Percentiles rank a stretch among this genome's conserved stretches.
phyloP scores from a whole-genome alignment of 2,797 vertebrate species.

The Pantherophis alleghaniensis region DNA sequence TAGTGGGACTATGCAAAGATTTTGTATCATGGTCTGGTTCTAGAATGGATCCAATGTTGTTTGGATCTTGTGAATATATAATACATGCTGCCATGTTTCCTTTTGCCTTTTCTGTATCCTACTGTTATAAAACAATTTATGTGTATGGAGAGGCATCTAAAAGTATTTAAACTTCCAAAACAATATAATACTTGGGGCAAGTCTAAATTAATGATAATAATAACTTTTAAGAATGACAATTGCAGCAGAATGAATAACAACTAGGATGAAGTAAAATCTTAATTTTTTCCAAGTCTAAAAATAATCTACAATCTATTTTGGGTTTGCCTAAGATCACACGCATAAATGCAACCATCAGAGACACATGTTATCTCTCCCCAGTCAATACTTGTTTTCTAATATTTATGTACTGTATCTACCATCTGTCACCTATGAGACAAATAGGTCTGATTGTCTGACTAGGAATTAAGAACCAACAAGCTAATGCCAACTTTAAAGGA shows the following conservation, averaged over 20 bases:
- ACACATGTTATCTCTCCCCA: background rate
- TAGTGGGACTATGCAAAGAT: background rate
- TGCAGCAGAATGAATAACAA: background rate
- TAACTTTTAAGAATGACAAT: background rate
- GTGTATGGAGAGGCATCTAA: background rate
- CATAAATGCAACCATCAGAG: accelerated
- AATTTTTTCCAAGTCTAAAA: background rate
- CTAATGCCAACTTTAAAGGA: background rate
- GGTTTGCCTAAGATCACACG: background rate
- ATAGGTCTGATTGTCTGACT: background rate
- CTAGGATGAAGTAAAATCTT: background rate
- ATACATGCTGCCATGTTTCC: background rate
- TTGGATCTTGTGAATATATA: background rate
- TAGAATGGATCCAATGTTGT: background rate
- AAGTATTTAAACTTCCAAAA: background rate
- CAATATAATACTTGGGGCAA: background rate
- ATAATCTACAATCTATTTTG: background rate
- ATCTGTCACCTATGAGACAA: background rate
- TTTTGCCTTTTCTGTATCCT: background rate
- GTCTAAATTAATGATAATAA: background rate
- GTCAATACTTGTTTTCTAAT: constrained; percentile 12
- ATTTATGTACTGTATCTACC: background rate
- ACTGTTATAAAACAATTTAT: background rate
- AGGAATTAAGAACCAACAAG: background rate
- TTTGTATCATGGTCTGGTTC: background rate